These are phyloP conservation scores for Epinephelus coioides DNA, from an alignment of 2,797 vertebrate species.

Conservation along the genomic window DNA sequence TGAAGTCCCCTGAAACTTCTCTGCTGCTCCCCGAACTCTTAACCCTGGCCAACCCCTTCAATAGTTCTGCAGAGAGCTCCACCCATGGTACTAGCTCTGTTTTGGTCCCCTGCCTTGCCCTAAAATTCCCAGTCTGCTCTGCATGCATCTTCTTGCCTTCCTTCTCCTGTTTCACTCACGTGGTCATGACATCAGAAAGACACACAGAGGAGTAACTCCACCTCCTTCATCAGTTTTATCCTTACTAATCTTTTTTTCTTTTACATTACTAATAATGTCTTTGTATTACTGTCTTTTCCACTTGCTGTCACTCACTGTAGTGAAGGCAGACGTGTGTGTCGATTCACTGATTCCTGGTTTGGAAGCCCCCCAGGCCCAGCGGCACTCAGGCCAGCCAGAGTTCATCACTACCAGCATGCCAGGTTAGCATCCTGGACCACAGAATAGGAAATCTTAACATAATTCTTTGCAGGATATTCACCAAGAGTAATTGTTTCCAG, in stretches of 20 bases:
- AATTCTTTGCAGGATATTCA: not conserved
- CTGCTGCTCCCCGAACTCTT: constrained; percentile 92
- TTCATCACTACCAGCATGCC: constrained; percentile 87
- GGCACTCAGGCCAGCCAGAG: constrained; percentile 88
- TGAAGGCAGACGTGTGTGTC: constrained; percentile 87
- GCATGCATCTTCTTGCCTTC: constrained; percentile 13
- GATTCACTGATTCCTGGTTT: constrained; percentile 95
- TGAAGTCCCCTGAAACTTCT: constrained; percentile 91
- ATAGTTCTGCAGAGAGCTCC: constrained; percentile 84
- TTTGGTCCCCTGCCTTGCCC: constrained; percentile 35
- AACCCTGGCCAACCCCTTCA: constrained; percentile 91
- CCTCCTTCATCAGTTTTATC: not conserved
- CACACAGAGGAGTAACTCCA: constrained; percentile 4
- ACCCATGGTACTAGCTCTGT: constrained; percentile 86
- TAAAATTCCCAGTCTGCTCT: constrained; percentile 20
- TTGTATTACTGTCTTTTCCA: constrained; percentile 22
- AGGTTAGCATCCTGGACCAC: constrained; percentile 87
- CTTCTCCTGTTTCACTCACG: constrained; percentile 21
- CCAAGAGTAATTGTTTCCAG: not conserved
- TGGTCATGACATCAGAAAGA: constrained; percentile 3
- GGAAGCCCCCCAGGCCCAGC: constrained; percentile 89
- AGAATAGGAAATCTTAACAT: constrained; percentile 7
- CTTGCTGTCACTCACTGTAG: constrained; percentile 55
- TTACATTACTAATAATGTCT: constrained; percentile 16
- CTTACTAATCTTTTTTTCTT: constrained; percentile 12